Evolutionary conservation across 1,140 invertebrate genomes (phyloP).

Genomic region (Drosophila sturtevanti): DNA sequence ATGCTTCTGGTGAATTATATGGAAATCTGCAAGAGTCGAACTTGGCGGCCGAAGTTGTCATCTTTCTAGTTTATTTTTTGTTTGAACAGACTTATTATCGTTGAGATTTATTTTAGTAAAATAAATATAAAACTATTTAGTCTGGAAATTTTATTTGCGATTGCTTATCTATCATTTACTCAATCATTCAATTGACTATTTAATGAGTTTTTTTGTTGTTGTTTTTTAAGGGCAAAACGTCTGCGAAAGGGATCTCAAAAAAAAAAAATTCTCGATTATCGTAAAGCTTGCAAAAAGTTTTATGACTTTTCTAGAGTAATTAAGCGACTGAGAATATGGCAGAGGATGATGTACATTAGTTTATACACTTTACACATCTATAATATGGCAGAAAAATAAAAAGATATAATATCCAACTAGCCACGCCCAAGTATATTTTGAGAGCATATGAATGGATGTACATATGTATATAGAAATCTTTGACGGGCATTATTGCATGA

Average conservation of each 20-base stretch:
- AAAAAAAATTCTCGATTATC: constrained; percentile 33
- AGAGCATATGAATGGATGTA: no score
- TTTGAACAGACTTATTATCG: not conserved
- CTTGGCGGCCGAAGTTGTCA: no score
- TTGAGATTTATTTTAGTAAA: not conserved
- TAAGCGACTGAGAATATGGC: not conserved
- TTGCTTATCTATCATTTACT: no score
- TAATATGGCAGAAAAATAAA: no score
- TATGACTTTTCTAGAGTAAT: constrained; percentile 23
- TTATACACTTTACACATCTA: no score
- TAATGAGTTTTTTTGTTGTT: not conserved
- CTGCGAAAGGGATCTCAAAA: no score
- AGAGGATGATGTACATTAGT: not conserved
- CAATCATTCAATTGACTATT: not conserved
- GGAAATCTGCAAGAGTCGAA: no score
- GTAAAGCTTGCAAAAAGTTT: constrained; percentile 20
- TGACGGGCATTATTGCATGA: no score
- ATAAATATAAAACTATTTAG: not conserved
- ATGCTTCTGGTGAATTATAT: no score
- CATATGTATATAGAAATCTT: no score
- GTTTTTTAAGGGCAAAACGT: not conserved
- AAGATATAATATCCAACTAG: no score
- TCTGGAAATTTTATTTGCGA: not conserved
- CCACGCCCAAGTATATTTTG: no score
- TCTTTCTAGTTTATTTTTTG: not conserved